Evolutionary conservation across 1,140 invertebrate species (phyloP).

Genomic region (Papilio glaucus): DNA sequence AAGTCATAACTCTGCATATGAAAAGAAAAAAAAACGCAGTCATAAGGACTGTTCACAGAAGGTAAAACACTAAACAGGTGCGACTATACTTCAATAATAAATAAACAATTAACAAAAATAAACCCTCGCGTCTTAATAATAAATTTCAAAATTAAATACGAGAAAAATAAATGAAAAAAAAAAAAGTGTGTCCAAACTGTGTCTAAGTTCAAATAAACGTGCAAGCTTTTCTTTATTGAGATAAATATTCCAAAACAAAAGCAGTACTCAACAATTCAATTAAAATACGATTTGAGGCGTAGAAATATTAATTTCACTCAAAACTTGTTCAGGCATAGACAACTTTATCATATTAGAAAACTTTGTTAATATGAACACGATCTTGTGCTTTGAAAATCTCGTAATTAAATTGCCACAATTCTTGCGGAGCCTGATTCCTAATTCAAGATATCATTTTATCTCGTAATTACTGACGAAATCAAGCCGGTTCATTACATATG

Average conservation of each 20-base stretch:
- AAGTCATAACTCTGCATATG: too few species aligned
- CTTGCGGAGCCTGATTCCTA: neutral
- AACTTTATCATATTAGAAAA: constrained; percentile 26
- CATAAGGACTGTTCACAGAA: too few species aligned
- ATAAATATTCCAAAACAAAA: neutral
- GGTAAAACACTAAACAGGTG: too few species aligned
- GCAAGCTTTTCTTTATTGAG: too few species aligned
- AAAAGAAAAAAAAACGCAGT: too few species aligned
- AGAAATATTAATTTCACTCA: constrained; percentile 20
- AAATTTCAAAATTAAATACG: too few species aligned
- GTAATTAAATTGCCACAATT: constrained; percentile 11
- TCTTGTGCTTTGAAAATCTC: constrained; percentile 13
- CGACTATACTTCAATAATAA: too few species aligned
- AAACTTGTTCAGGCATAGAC: constrained; percentile 12
- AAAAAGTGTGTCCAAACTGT: too few species aligned
- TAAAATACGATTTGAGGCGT: constrained; percentile 21
- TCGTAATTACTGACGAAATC: constrained; percentile 12
- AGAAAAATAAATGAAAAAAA: too few species aligned
- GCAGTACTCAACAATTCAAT: constrained; percentile 10
- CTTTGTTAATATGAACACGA: constrained; percentile 23
- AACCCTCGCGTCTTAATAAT: too few species aligned
- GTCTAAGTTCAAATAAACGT: too few species aligned
- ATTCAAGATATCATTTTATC: neutral
- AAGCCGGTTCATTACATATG: constrained; percentile 14
- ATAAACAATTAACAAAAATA: too few species aligned